Evolutionary conservation across 2,888 invertebrate species (phyloP).

Genomic region (Dione juno): DNA sequence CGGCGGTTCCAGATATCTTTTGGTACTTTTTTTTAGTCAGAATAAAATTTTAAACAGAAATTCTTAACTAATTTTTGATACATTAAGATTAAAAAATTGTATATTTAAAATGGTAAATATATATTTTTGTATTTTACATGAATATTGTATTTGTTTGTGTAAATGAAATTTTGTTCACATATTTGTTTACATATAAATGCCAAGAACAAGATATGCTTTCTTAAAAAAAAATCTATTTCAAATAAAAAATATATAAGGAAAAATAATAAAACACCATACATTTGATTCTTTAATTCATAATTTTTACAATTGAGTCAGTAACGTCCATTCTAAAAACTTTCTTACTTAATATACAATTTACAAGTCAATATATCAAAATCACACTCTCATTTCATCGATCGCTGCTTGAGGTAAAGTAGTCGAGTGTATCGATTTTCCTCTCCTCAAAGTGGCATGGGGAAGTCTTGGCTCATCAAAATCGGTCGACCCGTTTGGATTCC

Average conservation of each 20-base stretch:
- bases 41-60: too few species aligned
- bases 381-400: slow-evolving; percentile 95
- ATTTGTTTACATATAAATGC: too few species aligned
- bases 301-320: slow-evolving; percentile 74
- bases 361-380: slow-evolving; percentile 74
- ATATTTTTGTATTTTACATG: too few species aligned
- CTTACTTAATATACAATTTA: slow-evolving; percentile 67
- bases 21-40: too few species aligned
- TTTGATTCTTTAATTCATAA: slow-evolving; percentile 66
- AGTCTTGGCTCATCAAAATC: slow-evolving; percentile 59
- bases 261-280: slow-evolving; percentile 26
- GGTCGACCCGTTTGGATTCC: slow-evolving; percentile 81
- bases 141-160: too few species aligned
- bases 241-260: background rate
- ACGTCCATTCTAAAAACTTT: slow-evolving; percentile 63
- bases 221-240: too few species aligned
- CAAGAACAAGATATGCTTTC: too few species aligned
- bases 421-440: slow-evolving; percentile 76
- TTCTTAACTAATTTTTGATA: too few species aligned
- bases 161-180: too few species aligned
- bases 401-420: slow-evolving; percentile 90
- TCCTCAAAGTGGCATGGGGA: slow-evolving; percentile 74
- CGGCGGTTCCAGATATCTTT: too few species aligned
- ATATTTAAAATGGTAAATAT: too few species aligned
- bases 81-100: too few species aligned